These are phyloP conservation scores for Creontiades dilutus DNA, from an alignment of 2,888 invertebrate genomes.

Conservation along the genomic window DNA sequence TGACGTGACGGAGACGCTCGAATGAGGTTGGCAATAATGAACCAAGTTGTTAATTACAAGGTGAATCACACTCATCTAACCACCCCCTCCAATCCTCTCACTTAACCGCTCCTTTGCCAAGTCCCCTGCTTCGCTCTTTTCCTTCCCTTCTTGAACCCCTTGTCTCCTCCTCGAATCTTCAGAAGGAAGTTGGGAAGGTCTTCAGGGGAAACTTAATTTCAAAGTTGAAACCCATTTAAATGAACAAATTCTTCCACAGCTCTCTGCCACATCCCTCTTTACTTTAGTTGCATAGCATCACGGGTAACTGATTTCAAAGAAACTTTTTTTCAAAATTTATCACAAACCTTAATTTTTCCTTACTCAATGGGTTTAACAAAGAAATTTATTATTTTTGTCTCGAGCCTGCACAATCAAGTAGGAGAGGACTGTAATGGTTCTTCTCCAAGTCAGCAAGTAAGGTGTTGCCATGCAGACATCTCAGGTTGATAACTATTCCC, in stretches of 20 bases:
- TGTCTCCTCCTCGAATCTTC: slow-evolving; percentile 2
- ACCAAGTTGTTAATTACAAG: not conserved
- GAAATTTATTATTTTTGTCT: too few relatives aligned
- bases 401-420: too few relatives aligned
- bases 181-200: not conserved
- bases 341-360: too few relatives aligned
- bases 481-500: too few relatives aligned
- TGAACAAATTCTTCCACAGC: slow-evolving; percentile 20
- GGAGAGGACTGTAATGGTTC: too few relatives aligned
- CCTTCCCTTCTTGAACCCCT: not conserved
- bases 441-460: too few relatives aligned
- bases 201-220: slow-evolving; percentile 17
- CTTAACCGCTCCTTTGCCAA: not conserved
- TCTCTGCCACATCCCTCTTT: not conserved
- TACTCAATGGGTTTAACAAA: too few relatives aligned
- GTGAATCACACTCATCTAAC: not conserved
- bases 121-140: not conserved
- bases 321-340: not conserved
- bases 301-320: not conserved
- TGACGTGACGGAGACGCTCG: not conserved
- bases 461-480: too few relatives aligned
- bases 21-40: not conserved
- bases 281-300: not conserved
- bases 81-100: not conserved
- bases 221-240: slow-evolving; percentile 29